phyloP scores from a whole-genome alignment of 1,140 invertebrate genomes.

The Zaprionus tsacasi region DNA sequence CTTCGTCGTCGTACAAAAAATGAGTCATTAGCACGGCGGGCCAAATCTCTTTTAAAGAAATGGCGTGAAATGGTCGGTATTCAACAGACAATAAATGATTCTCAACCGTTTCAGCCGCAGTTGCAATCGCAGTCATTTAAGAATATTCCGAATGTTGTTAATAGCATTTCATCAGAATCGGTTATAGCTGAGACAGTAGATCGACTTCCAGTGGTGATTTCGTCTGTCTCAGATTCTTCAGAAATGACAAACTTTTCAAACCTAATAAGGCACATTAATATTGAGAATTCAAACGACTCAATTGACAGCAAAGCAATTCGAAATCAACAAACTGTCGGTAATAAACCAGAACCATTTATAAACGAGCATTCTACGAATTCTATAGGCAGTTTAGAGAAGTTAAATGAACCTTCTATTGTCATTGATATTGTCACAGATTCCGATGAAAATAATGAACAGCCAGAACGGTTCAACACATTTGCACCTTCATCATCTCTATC shows the following conservation, averaged over 20 bases:
- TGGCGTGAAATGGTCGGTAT: conserved; percentile 91
- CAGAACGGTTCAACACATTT: conserved; percentile 12
- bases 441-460: conserved; percentile 56
- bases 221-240: background rate
- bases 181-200: conserved; percentile 22
- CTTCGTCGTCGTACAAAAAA: conserved; percentile 92
- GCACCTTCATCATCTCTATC: conserved; percentile 16
- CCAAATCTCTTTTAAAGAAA: conserved; percentile 94
- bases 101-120: conserved; percentile 27
- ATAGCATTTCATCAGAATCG: conserved; percentile 1
- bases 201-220: background rate
- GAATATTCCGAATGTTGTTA: conserved; percentile 1
- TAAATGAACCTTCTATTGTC: conserved; percentile 56
- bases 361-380: conserved; percentile 59
- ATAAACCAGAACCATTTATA: conserved; percentile 22
- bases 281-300: conserved; percentile 34
- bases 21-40: conserved; percentile 92
- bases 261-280: conserved; percentile 47
- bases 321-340: background rate
- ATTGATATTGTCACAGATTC: conserved; percentile 79
- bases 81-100: conserved; percentile 75
- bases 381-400: conserved; percentile 50
- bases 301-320: conserved; percentile 16
- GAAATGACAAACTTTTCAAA: conserved; percentile 56
- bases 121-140: conserved; percentile 10